phyloP scores from a whole-genome alignment of 2,797 vertebrate species.

The Leptodactylus fallax region DNA sequence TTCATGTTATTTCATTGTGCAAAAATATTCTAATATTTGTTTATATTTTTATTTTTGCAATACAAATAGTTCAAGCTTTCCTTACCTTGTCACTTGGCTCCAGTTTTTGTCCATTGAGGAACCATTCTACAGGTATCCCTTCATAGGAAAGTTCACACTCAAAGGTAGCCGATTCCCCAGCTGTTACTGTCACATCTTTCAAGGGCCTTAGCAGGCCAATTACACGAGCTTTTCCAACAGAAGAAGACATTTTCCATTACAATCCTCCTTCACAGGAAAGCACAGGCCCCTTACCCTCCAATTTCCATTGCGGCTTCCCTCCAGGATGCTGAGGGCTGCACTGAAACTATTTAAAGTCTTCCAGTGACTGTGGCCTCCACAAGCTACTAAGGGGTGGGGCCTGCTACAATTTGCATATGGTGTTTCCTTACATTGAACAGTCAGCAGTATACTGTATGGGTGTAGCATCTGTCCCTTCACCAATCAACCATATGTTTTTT shows the following conservation, averaged over 20 bases:
- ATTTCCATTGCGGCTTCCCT: slow-evolving; percentile 79
- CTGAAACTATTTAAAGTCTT: slow-evolving; percentile 75
- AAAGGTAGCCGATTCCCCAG: slow-evolving; percentile 97
- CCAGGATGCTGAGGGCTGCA: slow-evolving; percentile 74
- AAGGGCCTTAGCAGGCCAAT: slow-evolving; percentile 87
- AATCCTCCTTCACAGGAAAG: slow-evolving; percentile 74
- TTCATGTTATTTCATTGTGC: too few species aligned
- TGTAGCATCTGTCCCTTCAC: slow-evolving; percentile 77
- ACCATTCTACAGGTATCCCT: slow-evolving; percentile 93
- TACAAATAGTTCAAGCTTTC: neutral
- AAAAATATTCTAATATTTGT: neutral
- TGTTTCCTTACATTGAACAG: slow-evolving; percentile 79
- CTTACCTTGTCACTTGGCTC: slow-evolving; percentile 92
- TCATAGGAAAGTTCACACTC: slow-evolving; percentile 96
- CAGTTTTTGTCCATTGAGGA: slow-evolving; percentile 89
- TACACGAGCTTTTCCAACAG: slow-evolving; percentile 88
- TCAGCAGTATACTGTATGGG: slow-evolving; percentile 76
- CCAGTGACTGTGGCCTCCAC: slow-evolving; percentile 73
- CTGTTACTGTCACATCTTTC: slow-evolving; percentile 91
- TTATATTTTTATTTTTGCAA: neutral
- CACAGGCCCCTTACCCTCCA: slow-evolving; percentile 74
- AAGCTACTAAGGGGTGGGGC: slow-evolving; percentile 70
- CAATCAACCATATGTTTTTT: slow-evolving; percentile 78
- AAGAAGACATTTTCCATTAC: slow-evolving; percentile 84
- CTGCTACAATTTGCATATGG: slow-evolving; percentile 79